Evolutionary conservation across 2,797 vertebrate genomes (phyloP), one percentile per base, ranked within the genome.

Genomic region (Austrolebias charrua): DNA sequence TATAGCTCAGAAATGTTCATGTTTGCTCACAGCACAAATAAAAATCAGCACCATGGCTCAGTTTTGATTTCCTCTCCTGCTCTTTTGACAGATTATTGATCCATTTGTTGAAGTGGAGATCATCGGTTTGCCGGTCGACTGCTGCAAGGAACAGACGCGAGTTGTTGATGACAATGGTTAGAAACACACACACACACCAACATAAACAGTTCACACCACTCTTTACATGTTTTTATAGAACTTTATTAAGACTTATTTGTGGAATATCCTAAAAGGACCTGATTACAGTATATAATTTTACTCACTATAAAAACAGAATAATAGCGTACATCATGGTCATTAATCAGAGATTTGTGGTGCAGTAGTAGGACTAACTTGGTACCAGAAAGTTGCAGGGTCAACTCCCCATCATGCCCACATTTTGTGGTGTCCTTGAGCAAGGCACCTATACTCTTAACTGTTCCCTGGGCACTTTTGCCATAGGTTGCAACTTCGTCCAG

Each of bases 31-130:
- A 43, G 18, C 43, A 38, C 24, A 63, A 63, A 65, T 24, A 50
- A 45, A 24, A 24, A 31, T 4, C 5, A 35, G 46, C 6, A 6
- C 46, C 15, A 47, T 49, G 29, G n/a, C n/a, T n/a, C n/a, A n/a
- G n/a, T 31, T 55, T 19, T n/a, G 28, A 65, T 51, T 69, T 0
- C 56, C 71, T 60, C 56, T 43, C 14, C 57, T 57, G 6, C 13
- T 71, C 61, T 15, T 60, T 51, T 48, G 10, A 58, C 82, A 99
- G 97, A 99, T 99, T 79, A 99, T 99, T 50, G 98, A 99, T 89
- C 98, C 98, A 3, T 99, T 98, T 68, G 97, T 99, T 19, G 98
- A 99, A 87, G 96, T 99, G 83, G 98, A 99, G 90, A 95, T 99
- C 76, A 98, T 99, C 63, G 98, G 98, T n/a, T 90, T 99, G 63